Conservation (phyloP, 2,797 vertebrate genomes). For the Muscicapa striata region DNA sequence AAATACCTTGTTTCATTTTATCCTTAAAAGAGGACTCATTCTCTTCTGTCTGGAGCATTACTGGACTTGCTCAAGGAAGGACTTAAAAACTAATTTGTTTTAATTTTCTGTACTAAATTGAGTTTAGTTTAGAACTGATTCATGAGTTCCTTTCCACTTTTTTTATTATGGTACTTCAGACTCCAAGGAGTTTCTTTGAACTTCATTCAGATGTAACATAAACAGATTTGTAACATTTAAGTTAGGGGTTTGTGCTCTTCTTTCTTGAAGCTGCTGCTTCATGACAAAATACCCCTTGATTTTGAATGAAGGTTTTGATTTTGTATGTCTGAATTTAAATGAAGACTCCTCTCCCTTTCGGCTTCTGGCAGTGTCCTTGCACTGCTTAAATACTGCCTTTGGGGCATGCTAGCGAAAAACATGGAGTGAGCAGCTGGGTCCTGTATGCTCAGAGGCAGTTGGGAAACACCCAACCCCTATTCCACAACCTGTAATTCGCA, state of each 20-base stretch:
- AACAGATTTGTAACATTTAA: background rate
- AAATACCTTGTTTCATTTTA: background rate
- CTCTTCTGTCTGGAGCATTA: background rate
- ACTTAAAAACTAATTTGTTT: background rate
- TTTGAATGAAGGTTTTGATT: background rate
- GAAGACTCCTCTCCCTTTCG: background rate
- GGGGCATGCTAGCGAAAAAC: background rate
- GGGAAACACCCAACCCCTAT: fast-evolving
- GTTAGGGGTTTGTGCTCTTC: background rate
- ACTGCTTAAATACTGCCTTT: background rate
- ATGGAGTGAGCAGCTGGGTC: background rate
- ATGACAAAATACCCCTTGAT: background rate
- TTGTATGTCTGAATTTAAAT: background rate
- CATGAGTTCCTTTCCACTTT: background rate
- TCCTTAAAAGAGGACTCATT: background rate
- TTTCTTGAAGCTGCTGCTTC: background rate
- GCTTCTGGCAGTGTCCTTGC: background rate
- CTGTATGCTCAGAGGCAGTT: fast-evolving
- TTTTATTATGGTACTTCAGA: background rate
- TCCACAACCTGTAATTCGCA: fast-evolving
- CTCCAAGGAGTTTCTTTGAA: background rate
- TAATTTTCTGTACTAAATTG: background rate
- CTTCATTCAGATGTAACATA: background rate
- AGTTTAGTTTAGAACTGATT: background rate
- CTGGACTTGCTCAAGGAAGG: background rate